Evolutionary conservation across 1,140 invertebrate genomes (phyloP).

Genomic region (Ceratina calcarata): DNA sequence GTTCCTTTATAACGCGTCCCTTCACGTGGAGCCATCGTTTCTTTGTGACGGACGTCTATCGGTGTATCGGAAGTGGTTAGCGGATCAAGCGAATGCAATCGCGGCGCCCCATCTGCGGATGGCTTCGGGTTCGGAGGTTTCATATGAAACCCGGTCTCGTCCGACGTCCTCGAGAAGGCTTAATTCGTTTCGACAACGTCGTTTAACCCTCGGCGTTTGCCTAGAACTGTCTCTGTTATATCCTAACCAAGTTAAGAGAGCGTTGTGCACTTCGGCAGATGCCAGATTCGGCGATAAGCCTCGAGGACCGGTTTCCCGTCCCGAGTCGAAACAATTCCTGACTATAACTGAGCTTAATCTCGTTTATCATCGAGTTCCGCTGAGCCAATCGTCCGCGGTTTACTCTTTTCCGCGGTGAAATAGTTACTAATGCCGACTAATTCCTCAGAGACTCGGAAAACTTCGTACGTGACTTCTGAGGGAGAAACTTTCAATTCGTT

Average conservation of each 20-base stretch:
- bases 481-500: conserved; percentile 16
- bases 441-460: background rate
- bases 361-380: background rate
- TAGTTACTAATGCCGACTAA: background rate
- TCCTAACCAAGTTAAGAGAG: conserved; percentile 47
- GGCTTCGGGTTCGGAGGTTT: background rate
- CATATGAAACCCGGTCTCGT: conserved; percentile 48
- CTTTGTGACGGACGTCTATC: background rate
- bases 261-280: conserved; percentile 65
- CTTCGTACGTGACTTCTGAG: background rate
- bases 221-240: conserved; percentile 52
- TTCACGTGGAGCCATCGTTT: background rate
- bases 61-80: conserved; percentile 34
- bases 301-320: too few species aligned
- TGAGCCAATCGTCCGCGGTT: background rate
- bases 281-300: conserved; percentile 68
- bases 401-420: too few species aligned
- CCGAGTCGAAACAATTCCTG: background rate
- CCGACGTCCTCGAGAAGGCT: conserved; percentile 29
- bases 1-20: conserved; percentile 28
- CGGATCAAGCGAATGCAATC: conserved; percentile 21
- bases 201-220: conserved; percentile 58
- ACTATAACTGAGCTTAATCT: conserved; percentile 7
- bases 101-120: conserved; percentile 19
- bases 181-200: conserved; percentile 69